Conservation (phyloP, 2,113 vertebrate species). For the Clupea harengus region DNA sequence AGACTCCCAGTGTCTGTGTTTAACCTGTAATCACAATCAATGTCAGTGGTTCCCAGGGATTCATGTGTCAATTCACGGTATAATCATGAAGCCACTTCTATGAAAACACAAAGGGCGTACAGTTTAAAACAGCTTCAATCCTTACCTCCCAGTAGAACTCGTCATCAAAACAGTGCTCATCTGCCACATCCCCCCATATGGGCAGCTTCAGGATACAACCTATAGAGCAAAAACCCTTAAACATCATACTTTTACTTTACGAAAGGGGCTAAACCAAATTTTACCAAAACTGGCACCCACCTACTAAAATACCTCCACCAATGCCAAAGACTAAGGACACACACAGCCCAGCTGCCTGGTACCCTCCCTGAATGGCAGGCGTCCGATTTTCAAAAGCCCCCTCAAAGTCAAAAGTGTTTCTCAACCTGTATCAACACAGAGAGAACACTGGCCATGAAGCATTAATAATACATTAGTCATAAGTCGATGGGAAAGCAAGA, state of each 20-base stretch:
- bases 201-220: conserved; percentile 87
- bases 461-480: no score
- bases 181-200: conserved; percentile 84
- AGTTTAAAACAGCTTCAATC: background rate
- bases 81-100: background rate
- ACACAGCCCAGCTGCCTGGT: conserved; percentile 83
- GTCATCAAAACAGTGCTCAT: conserved; percentile 92
- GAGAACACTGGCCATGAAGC: background rate
- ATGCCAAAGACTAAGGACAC: conserved; percentile 86
- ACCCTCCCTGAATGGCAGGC: conserved; percentile 76
- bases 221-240: conserved; percentile 50
- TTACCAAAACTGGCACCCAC: conserved; percentile 66
- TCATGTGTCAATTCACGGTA: background rate
- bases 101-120: background rate
- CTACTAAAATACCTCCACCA: conserved; percentile 83
- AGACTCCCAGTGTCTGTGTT: background rate
- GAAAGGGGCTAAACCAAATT: background rate
- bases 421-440: conserved; percentile 67
- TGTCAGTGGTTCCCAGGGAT: background rate
- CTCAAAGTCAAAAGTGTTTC: conserved; percentile 73
- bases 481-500: no score
- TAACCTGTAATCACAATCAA: background rate
- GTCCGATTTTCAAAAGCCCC: conserved; percentile 41
- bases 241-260: background rate
- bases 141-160: conserved; percentile 92